Evolutionary conservation across 1,140 invertebrate genomes (phyloP), one percentile per base, ranked within the genome.

Genomic region (Chelonus insularis): DNA sequence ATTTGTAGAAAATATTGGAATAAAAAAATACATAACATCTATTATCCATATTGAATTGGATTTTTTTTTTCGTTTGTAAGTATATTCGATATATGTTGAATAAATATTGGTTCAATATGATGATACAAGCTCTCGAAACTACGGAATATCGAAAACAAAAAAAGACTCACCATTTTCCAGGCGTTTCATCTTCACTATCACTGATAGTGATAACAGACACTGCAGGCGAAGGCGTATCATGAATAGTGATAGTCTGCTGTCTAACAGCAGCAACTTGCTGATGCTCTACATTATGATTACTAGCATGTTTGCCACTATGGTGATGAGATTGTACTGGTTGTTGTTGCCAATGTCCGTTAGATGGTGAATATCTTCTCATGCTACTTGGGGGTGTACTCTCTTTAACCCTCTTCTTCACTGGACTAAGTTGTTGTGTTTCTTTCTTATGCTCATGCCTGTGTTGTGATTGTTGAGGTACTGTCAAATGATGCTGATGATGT

Each of bases 351-450:
- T 79, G 77, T 4, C 67, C 70, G 36, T 66, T 73, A 0, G 71
- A 67, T 2, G 82, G 82, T 55, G 80, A 82, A 61, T 81, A 79
- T 25, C 81, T 76, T 62, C 83, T 76, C 61, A 76, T 76, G 37
- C 75, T 77, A 57, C 75, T 80, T 0, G 94, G 94, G 25, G 95
- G 95, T 16, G 95, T 96, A 68, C 92, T 94, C 74, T 98, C 96
- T 75, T 98, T 98, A 5, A 97, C 95, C n/a, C 96, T 84, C 78
- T 98, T 98, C 82, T 98, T 98, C 1, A 98, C 95, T 0, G 96
- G 96, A 71, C 94, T 97, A 60, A 98, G 81, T 71, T 98, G 95
- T 43, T 92, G 92, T 23, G 89, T 86, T 69, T 96, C 94, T 74
- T 96, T 96, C 75, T 94, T 95, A 69, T 89, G 79, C 5, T 83